Percentiles rank a stretch among this genome's conserved stretches.
phyloP scores from a whole-genome alignment of 2,888 invertebrate genomes.

The Panzeria rudis region DNA sequence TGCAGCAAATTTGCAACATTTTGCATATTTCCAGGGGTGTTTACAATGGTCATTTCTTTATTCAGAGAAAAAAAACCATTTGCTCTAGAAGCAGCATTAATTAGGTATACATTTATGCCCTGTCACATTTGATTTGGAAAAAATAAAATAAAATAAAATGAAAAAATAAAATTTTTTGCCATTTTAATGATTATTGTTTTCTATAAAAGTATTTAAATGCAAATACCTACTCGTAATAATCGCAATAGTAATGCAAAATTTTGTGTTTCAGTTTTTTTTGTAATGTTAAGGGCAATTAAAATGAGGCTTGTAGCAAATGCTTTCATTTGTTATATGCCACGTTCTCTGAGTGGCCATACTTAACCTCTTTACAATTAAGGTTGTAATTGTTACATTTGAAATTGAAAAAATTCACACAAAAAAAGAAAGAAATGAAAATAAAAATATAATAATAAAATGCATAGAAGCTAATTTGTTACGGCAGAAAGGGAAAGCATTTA shows the following conservation, averaged over 20 bases:
- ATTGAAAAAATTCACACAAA: too few species aligned
- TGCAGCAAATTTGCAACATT: slow-evolving; percentile 56
- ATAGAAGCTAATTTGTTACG: too few species aligned
- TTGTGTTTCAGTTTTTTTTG: slow-evolving; percentile 34
- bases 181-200: slow-evolving; percentile 61
- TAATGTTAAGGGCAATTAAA: slow-evolving; percentile 60
- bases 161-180: slow-evolving; percentile 21
- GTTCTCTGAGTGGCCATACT: slow-evolving; percentile 31
- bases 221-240: slow-evolving; percentile 29
- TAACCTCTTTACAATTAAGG: slow-evolving; percentile 48
- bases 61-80: background rate
- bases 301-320: slow-evolving; percentile 30
- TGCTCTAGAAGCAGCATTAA: slow-evolving; percentile 17
- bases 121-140: slow-evolving; percentile 9
- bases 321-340: slow-evolving; percentile 26
- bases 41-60: slow-evolving; percentile 40
- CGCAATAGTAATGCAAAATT: slow-evolving; percentile 24
- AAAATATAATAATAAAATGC: too few species aligned
- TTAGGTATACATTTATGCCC: slow-evolving; percentile 27
- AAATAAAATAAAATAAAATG: background rate
- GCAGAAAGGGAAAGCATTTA: too few species aligned
- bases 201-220: slow-evolving; percentile 35
- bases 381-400: slow-evolving; percentile 8
- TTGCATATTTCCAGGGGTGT: slow-evolving; percentile 31
- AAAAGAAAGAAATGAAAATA: too few species aligned